phyloP scores from a whole-genome alignment of 2,113 vertebrate genomes.

The Triplophysa rosa region DNA sequence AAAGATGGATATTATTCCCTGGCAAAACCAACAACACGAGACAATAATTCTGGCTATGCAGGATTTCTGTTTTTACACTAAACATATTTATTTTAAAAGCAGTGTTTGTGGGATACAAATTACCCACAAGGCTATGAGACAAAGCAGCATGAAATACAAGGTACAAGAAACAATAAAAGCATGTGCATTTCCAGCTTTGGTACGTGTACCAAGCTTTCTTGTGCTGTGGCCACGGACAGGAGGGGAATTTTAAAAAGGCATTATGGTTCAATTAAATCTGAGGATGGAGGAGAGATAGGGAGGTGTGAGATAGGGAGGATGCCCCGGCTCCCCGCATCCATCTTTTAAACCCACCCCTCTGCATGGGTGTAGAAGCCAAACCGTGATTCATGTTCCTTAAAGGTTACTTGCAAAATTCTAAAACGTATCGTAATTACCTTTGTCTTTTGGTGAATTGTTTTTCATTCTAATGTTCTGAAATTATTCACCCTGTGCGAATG shows the following conservation, averaged over 20 bases:
- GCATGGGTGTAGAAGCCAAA: constrained; percentile 37
- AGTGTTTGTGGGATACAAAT: background rate
- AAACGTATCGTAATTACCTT: constrained; percentile 34
- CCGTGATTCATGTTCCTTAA: constrained; percentile 33
- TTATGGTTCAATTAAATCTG: constrained; percentile 18
- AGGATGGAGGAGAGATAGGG: background rate
- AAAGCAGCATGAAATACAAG: background rate
- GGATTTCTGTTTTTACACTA: background rate
- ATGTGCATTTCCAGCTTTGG: background rate
- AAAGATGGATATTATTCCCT: background rate
- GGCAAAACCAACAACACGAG: background rate
- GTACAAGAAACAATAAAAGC: background rate
- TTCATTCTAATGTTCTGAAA: constrained; percentile 34
- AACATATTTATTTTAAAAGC: background rate
- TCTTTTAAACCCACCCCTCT: constrained; percentile 29
- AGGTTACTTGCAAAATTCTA: constrained; percentile 42
- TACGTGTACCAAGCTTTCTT: background rate
- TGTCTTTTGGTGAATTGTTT: constrained; percentile 24
- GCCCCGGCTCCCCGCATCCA: background rate
- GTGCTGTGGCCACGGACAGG: background rate
- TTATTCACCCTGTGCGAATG: constrained; percentile 3
- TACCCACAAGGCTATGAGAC: background rate
- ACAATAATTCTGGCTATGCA: background rate
- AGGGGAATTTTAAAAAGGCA: constrained; percentile 3
- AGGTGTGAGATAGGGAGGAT: background rate